A percentile compares a stretch with the other conserved stretches of the same genome.
Evolutionary conservation across 2,888 invertebrate species (phyloP).

Genomic region (Malacosoma neustria): DNA sequence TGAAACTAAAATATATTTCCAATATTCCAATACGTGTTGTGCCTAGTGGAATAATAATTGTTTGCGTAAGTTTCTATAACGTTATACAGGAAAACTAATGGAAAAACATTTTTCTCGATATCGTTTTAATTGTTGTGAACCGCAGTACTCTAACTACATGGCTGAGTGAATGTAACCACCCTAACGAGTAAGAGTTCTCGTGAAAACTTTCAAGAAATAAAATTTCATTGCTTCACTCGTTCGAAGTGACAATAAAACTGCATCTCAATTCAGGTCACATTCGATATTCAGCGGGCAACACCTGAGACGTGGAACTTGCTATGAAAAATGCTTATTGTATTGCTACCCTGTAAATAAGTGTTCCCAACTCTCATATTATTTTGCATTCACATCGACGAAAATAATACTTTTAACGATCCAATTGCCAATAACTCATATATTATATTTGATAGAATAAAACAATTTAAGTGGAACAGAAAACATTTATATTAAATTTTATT

Average conservation of each 20-base stretch:
- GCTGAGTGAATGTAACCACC: conserved; percentile 26
- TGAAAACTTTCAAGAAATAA: conserved; percentile 44
- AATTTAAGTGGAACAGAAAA: too few relatives aligned
- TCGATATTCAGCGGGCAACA: conserved; percentile 62
- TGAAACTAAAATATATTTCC: too few relatives aligned
- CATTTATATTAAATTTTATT: too few relatives aligned
- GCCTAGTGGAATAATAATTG: too few relatives aligned
- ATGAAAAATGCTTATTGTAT: conserved; percentile 64
- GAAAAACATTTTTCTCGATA: too few relatives aligned
- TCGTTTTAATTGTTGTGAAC: too few relatives aligned
- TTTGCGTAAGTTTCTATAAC: too few relatives aligned
- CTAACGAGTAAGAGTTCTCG: conserved; percentile 27
- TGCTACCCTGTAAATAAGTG: conserved; percentile 49
- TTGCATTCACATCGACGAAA: not conserved
- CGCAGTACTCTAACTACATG: too few relatives aligned
- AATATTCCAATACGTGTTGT: too few relatives aligned
- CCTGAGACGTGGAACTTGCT: conserved; percentile 51
- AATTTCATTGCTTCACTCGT: conserved; percentile 41
- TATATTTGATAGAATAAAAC: too few relatives aligned
- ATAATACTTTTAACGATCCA: conserved; percentile 16
- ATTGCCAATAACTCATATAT: conserved; percentile 9
- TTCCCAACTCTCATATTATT: not conserved
- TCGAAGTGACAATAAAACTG: conserved; percentile 66
- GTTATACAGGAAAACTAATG: too few relatives aligned
- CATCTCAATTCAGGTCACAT: conserved; percentile 71